Evolutionary conservation across 2,888 invertebrate genomes (phyloP), one percentile per base, ranked within the genome.

Genomic region (Julus scandinavius): DNA sequence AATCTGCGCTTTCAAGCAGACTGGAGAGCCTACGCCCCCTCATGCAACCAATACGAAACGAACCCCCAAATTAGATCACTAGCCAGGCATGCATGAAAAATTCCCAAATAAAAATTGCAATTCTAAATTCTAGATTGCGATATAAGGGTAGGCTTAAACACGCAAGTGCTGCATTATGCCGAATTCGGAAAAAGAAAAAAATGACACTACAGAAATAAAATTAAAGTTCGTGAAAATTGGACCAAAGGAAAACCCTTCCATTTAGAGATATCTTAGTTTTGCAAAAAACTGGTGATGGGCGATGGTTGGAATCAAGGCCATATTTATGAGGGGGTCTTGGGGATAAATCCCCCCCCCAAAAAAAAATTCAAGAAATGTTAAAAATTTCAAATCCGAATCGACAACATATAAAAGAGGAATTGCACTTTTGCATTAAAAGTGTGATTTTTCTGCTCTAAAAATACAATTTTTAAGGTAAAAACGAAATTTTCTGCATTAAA

Each of bases 1-100:
- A 80, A 80, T 80, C 80, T 80, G 80, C 38, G 80, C 80, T 80
- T 80, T 80, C 80, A 80, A 80, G 38, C 80, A 80, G 80, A 80
- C 38, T 80, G 38, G 38, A 80, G 80, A 38, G 80, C 80, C 80
- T 80, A 80, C 80, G 80, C 80, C 80, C 80, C 80, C 80, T 80
- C 80, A 80, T 80, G 80, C 80, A 80, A 80, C 80, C 80, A 80
- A 80, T 80, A 80, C 80, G 80, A 80, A 80, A 20, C 80, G 15
- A 80, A 80, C 80, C 80, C 80, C 80, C 80, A 80, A 80, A 80
- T 80, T 80, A 80, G 80, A 80, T 80, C 80, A 80, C 80, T 80
- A 80, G 80, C 80, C 38, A 80, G 80, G 80, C 80, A 80, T 80
- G 80, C 80, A 80, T 80, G 80, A 80, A 38, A 7, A 80, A 80